Conservation (phyloP, 2,888 invertebrate genomes). For the Hermaeophaga mercurialis region DNA sequence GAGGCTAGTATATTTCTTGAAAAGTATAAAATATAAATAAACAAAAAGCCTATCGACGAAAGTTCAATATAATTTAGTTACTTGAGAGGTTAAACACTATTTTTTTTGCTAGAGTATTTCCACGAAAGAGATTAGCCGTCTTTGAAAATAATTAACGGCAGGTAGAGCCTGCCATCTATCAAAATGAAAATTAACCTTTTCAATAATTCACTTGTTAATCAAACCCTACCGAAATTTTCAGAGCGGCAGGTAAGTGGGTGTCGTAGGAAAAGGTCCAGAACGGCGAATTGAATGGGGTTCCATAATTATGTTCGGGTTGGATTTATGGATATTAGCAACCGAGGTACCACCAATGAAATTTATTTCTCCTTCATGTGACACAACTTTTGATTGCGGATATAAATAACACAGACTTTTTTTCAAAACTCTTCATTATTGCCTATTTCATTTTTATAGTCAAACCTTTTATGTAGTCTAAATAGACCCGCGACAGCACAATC, state of each 20-base stretch:
- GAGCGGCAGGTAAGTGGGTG: neutral
- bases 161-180: slow-evolving; percentile 5
- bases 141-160: slow-evolving; percentile 14
- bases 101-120: too few species aligned
- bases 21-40: too few species aligned
- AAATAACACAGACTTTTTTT: too few species aligned
- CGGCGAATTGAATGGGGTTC: slow-evolving; percentile 1
- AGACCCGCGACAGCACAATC: too few species aligned
- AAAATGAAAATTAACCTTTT: slow-evolving; percentile 19
- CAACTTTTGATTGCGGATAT: too few species aligned
- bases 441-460: too few species aligned
- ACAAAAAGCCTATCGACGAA: too few species aligned
- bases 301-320: slow-evolving; percentile 3
- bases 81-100: too few species aligned
- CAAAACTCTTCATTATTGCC: too few species aligned
- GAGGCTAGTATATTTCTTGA: too few species aligned
- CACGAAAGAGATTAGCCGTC: neutral
- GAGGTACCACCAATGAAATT: neutral
- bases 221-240: slow-evolving; percentile 3
- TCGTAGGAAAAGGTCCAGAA: neutral
- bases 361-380: neutral
- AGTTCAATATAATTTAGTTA: too few species aligned
- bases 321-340: slow-evolving; percentile 1
- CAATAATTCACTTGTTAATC: slow-evolving; percentile 21
- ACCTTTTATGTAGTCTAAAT: too few species aligned